Evolutionary conservation across 2,888 invertebrate genomes (phyloP), one percentile per base, ranked within the genome.

Genomic region (Metopia argyrocephala): DNA sequence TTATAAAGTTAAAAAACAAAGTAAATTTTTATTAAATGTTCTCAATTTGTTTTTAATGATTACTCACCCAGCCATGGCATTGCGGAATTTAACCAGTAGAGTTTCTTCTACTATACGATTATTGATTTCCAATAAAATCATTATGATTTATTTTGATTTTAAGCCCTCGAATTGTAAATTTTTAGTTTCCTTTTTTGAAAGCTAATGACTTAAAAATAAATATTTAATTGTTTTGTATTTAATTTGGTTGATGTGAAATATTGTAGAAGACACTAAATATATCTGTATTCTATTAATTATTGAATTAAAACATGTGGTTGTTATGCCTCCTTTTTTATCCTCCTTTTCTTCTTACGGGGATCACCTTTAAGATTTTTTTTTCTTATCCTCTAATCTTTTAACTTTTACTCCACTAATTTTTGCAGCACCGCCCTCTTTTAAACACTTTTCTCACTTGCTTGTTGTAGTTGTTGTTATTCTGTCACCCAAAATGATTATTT

Each of bases 71-170:
- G 96, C 96, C 91, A 96, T 93, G 89, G 96, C 97, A 94, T 98
- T 98, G 92, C 95, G 96, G 92, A 98, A 98, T 94, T 98, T 98
- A 87, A 96, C 94, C 89, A 95, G 94, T 90, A 99, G 93, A 82
- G 98, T 97, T 92, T 99, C 99, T 93, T 98, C 98, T 88, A 99
- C 95, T 92, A 99, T 98, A 92, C 98, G 95, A 93, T 99, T 99
- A 93, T 98, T 97, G 92, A 98, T 98, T 94, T 99, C 99, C 91
- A 99, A 93, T 91, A 98, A 93, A 93, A 98, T 97, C 97, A 97
- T 97, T 71, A 46, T 65, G 61, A 38, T 23, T 81, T 64, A 20
- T 73, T 80, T 73, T 74, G 65, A 70, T 79, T 75, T 71, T n/a
- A 59, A 68, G 62, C 56, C 64, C 52, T n/a, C 48, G 27, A 74